Base-by-base conservation (phyloP, 2,113 vertebrate species). In the Motacilla tschutschensis region DNA sequence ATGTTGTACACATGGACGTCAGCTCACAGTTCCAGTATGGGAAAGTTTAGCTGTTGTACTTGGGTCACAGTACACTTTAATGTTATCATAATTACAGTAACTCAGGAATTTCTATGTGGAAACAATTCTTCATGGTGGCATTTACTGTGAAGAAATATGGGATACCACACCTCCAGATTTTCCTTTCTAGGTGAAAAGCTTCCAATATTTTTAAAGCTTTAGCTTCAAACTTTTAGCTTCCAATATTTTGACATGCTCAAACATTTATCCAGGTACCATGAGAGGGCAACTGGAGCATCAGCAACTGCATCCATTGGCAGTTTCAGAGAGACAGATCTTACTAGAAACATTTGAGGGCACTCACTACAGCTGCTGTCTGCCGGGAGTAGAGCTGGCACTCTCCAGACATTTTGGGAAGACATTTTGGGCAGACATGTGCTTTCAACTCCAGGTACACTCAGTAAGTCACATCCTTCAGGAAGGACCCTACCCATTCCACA, bases 381-480 rank as follows among this genome's bases (percentile, higher is more conserved):
- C 57, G 63, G 53, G 43, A 58, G 7, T 2, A 70, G 65, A 60
- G 47, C 41, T 53, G 77, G 60, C 40, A 43, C 40, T 47, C 85
- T 33, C n/a, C 4, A 26, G 70, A 74, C 50, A 60, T 43, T 87
- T 69, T 82, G 88, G 79, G 17, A 67, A 87, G 28, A 78, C 57
- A 76, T 41, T 86, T 66, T 84, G 88, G 79, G 16, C 70, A 87
- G n/a, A 59, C 60, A n/a, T 17, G 40, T 80, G 87, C 65, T 83
- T 88, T 83, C 66, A 43, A 19, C 78, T 63, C 87, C 63, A 54
- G 72, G 47, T 53, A 24, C 19, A 6, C n/a, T 44, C 79, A 46
- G 29, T 38, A 67, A 85, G 63, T 28, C 36, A 74, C 47, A 51
- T 43, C 65, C 60, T 85, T 85, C 80, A 78, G 70, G 65, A 94